Conservation (phyloP, 2,888 invertebrate genomes). For the Hydriomena furcata region DNA sequence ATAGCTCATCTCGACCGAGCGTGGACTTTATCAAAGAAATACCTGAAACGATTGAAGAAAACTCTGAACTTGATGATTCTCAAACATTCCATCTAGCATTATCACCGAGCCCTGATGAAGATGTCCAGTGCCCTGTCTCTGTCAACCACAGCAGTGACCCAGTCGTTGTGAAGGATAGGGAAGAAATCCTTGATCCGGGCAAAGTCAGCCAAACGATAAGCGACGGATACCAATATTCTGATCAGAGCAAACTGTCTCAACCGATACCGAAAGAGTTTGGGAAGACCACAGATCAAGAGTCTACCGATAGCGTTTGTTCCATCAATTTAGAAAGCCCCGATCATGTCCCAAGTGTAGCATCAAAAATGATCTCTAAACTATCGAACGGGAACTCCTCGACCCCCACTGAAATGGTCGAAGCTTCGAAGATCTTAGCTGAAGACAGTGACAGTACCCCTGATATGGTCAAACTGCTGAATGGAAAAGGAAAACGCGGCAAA, state of each 20-base stretch:
- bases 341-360: constrained; percentile 59
- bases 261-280: constrained; percentile 50
- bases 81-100: constrained; percentile 69
- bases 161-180: constrained; percentile 52
- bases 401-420: constrained; percentile 56
- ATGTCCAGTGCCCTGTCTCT: constrained; percentile 31
- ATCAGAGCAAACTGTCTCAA: constrained; percentile 57
- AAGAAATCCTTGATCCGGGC: constrained; percentile 53
- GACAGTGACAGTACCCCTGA: constrained; percentile 72
- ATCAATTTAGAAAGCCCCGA: constrained; percentile 68
- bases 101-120: constrained; percentile 59
- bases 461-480: constrained; percentile 55
- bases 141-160: constrained; percentile 59
- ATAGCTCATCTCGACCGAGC: constrained; percentile 39
- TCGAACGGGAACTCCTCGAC: constrained; percentile 77
- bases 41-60: constrained; percentile 59
- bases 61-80: constrained; percentile 65
- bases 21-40: constrained; percentile 61
- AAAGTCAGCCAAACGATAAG: constrained; percentile 57
- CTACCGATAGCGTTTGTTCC: constrained; percentile 70
- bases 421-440: constrained; percentile 44
- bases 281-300: constrained; percentile 71
- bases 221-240: constrained; percentile 62
- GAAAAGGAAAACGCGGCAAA: constrained; percentile 60
- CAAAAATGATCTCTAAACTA: constrained; percentile 74